Conservation (phyloP, 2,113 vertebrate species). For the Oreochromis niloticus region DNA sequence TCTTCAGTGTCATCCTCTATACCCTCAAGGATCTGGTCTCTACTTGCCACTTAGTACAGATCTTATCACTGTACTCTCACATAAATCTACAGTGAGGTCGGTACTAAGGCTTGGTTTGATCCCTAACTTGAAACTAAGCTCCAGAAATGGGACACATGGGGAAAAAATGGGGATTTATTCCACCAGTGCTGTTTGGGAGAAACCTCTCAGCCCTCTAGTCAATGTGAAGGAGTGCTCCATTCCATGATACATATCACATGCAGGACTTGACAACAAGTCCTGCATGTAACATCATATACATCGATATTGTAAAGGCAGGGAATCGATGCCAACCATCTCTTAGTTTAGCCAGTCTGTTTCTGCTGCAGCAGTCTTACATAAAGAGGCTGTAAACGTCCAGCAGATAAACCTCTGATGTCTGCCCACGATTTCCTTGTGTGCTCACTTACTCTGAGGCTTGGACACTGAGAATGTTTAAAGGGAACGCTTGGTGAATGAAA, state of each 20-base stretch:
- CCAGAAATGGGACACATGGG: neutral
- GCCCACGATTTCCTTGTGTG: neutral
- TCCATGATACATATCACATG: slow-evolving; percentile 21
- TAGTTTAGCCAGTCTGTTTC: neutral
- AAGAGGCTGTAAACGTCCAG: neutral
- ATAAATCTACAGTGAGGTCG: slow-evolving; percentile 13
- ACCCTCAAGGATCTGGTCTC: neutral
- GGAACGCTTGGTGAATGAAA: neutral
- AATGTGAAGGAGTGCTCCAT: slow-evolving; percentile 4
- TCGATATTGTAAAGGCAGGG: neutral
- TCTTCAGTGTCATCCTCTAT: slow-evolving; percentile 12
- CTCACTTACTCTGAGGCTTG: neutral
- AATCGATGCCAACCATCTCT: neutral
- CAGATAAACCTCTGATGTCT: slow-evolving; percentile 36
- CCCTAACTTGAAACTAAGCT: neutral
- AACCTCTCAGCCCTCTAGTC: slow-evolving; percentile 3
- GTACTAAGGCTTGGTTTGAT: slow-evolving; percentile 1
- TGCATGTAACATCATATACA: neutral
- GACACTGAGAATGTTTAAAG: neutral
- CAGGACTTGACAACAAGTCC: neutral
- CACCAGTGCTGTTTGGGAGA: neutral
- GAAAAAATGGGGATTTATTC: neutral
- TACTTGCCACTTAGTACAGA: slow-evolving; percentile 5
- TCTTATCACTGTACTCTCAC: neutral
- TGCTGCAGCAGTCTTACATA: slow-evolving; percentile 17